Evolutionary conservation across 2,888 invertebrate genomes (phyloP).

Genomic region (Atrina japonica): DNA sequence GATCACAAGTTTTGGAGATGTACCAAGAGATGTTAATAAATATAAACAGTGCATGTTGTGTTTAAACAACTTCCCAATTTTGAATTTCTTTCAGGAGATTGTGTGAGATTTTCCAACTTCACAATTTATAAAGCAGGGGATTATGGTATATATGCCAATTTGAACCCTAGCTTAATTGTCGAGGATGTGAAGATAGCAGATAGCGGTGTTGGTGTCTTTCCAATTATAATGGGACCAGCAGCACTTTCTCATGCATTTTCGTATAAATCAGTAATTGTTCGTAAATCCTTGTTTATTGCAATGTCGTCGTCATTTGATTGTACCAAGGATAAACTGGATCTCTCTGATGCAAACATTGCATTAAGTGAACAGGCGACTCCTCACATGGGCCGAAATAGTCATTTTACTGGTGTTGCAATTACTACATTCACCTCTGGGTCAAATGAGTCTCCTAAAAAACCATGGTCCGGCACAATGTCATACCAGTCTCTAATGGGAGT

Average conservation of each 20-base stretch:
- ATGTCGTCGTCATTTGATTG: constrained; percentile 67
- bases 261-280: constrained; percentile 57
- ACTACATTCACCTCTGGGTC: constrained; percentile 57
- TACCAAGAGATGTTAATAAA: no score
- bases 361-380: constrained; percentile 46
- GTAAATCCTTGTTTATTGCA: constrained; percentile 68
- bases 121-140: constrained; percentile 66
- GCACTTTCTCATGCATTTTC: constrained; percentile 53
- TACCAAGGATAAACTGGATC: constrained; percentile 45
- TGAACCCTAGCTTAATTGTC: constrained; percentile 41
- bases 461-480: constrained; percentile 62
- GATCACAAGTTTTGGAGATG: no score
- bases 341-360: constrained; percentile 52
- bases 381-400: constrained; percentile 41
- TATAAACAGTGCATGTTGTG: no score
- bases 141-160: constrained; percentile 71
- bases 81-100: constrained; percentile 38
- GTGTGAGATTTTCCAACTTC: constrained; percentile 64
- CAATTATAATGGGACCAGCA: constrained; percentile 66
- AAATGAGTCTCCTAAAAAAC: constrained; percentile 71
- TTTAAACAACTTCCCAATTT: no score
- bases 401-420: constrained; percentile 61
- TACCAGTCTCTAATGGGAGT: constrained; percentile 67
- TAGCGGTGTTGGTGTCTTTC: constrained; percentile 65
- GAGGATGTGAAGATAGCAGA: constrained; percentile 64